Conservation (phyloP, 1,140 invertebrate species). For the Drosophila sturtevanti region DNA sequence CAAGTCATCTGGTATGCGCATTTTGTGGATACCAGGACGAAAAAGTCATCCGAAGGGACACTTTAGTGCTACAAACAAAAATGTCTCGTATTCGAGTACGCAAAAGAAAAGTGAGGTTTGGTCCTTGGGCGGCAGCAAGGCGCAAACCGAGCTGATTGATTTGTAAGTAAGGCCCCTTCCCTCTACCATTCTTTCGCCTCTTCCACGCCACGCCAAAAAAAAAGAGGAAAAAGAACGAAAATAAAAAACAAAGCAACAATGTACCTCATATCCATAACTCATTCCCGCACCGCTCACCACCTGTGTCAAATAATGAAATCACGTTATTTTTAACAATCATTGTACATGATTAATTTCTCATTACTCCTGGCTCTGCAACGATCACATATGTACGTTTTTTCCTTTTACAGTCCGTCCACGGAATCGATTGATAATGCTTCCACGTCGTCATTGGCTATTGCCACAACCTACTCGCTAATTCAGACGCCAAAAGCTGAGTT, state of each 20-base stretch:
- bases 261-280: too few species aligned
- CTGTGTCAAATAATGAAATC: neutral
- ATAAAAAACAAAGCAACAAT: too few species aligned
- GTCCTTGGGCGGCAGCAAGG: constrained; percentile 74
- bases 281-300: neutral
- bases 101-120: constrained; percentile 80
- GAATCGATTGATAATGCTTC: constrained; percentile 27
- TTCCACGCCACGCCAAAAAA: neutral
- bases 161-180: constrained; percentile 63
- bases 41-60: constrained; percentile 72
- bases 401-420: constrained; percentile 48
- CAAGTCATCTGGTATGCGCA: constrained; percentile 71
- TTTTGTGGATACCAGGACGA: constrained; percentile 77
- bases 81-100: constrained; percentile 57
- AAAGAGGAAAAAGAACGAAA: too few species aligned
- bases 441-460: constrained; percentile 52
- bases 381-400: neutral
- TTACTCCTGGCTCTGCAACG: neutral
- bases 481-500: constrained; percentile 28
- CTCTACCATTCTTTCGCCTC: neutral
- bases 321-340: too few species aligned
- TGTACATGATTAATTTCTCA: neutral
- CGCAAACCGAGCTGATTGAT: constrained; percentile 67
- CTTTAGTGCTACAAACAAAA: constrained; percentile 64
- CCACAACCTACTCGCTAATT: constrained; percentile 55